Evolutionary conservation across 2,888 invertebrate genomes (phyloP), one percentile per base, ranked within the genome.

Genomic region (Diarsia brunnea): DNA sequence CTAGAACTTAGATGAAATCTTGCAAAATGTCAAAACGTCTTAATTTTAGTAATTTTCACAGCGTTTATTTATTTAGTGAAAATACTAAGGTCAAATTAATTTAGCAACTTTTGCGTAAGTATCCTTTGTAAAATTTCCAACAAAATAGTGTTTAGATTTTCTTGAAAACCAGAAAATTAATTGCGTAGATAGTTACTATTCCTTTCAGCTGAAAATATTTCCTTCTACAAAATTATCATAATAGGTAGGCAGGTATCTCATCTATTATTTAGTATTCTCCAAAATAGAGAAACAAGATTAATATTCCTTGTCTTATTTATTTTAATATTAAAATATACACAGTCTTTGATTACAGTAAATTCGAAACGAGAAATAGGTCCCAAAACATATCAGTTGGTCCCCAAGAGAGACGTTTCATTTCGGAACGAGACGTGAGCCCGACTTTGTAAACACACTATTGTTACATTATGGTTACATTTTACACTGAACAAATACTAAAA

Each of bases 361-460:
- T 80, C 51, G 73, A 75, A 84, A 84, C 77, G 73, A 80, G 84
- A 75, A 79, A 78, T 83, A 81, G 73, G 86, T 89, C 89, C 89
- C 90, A 87, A 87, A 90, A 84, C 88, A 85, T 85, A 90, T 89
- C 89, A 87, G 60, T 79, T 74, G 67, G 77, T 84, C 74, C 85
- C 76, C 79, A 47, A 73, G 76, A 81, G 85, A 75, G 82, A 71
- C 70, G 70, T 82, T 86, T 81, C 70, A 85, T 81, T 81, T 88
- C 55, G 63, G 58, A 55, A 81, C 63, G 71, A 78, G 73, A 73
- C 58, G 66, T n/a, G 73, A 70, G 43, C 72, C 64, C 63, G 47
- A 61, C 38, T 73, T 43, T 31, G 72, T 80, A 81, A 61, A 70
- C 75, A 81, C 78, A 73, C 76, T 67, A 82, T 82, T 87, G 82